These are phyloP conservation scores for Nycticebus coucang DNA, from an alignment of 2,113 vertebrate genomes.

Conservation along the genomic window DNA sequence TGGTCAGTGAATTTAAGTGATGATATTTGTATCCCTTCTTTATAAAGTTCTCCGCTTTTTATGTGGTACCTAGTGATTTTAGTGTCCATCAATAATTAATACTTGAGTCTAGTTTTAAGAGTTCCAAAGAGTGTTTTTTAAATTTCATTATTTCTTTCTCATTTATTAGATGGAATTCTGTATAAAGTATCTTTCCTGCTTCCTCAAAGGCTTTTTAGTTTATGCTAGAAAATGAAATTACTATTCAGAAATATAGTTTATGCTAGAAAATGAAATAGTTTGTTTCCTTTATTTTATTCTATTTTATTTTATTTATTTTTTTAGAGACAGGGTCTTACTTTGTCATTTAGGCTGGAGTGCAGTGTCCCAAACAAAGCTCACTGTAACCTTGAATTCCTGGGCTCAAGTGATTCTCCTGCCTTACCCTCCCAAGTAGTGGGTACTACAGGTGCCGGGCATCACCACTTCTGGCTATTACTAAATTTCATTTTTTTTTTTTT, in stretches of 20 bases:
- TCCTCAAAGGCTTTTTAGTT: not conserved
- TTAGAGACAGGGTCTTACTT: not conserved
- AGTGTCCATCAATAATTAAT: not conserved
- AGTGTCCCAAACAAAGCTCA: too few relatives aligned
- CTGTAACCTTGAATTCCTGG: too few relatives aligned
- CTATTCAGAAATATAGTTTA: not conserved
- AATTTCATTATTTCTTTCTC: not conserved
- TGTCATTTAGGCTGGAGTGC: too few relatives aligned
- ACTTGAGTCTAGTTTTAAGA: not conserved
- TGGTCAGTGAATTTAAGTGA: not conserved
- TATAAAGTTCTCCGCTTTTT: not conserved
- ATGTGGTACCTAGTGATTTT: not conserved
- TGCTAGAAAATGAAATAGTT: conserved; percentile 28
- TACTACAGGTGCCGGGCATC: too few relatives aligned
- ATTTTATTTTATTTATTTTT: not conserved
- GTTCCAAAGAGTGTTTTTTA: not conserved
- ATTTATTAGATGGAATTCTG: not conserved
- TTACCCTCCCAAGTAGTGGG: too few relatives aligned
- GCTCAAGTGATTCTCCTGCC: too few relatives aligned
- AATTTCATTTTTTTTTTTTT: too few relatives aligned
- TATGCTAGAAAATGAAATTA: conserved; percentile 21
- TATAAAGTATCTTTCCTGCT: not conserved
- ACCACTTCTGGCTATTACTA: too few relatives aligned
- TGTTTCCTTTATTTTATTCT: not conserved
- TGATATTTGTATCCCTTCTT: not conserved